These are phyloP conservation scores for Falco rusticolus DNA, from an alignment of 2,797 vertebrate species.

Conservation along the genomic window DNA sequence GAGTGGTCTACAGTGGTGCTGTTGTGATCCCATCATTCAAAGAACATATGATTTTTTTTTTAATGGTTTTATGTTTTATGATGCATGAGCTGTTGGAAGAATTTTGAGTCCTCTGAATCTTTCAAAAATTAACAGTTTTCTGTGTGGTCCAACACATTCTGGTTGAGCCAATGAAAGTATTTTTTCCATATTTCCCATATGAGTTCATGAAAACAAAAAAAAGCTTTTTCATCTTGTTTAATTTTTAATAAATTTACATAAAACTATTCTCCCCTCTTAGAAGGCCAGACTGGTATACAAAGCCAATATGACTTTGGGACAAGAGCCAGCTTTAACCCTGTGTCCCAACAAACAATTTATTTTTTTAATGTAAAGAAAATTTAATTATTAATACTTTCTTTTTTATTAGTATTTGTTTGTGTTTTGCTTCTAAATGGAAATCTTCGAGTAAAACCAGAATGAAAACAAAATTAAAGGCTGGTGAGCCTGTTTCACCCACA, in stretches of 20 bases:
- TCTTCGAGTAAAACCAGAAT: not conserved
- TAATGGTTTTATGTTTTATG: not conserved
- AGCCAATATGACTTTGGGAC: not conserved
- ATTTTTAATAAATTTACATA: not conserved
- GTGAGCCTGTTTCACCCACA: not conserved
- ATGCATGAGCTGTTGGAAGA: not conserved
- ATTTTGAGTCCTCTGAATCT: not conserved
- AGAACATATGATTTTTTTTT: not conserved
- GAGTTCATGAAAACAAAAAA: not conserved
- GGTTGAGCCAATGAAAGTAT: not conserved
- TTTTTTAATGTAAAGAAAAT: not conserved
- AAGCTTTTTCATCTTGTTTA: not conserved
- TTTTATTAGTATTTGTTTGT: not conserved
- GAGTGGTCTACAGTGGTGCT: not conserved
- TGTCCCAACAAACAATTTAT: not conserved
- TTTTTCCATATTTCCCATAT: not conserved
- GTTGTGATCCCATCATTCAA: accelerated
- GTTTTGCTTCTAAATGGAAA: not conserved
- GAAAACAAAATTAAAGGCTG: not conserved
- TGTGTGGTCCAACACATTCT: not conserved
- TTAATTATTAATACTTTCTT: not conserved
- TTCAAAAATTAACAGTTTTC: not conserved
- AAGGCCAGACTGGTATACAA: not conserved
- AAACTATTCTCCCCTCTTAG: not conserved
- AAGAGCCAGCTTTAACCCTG: not conserved